Conservation (phyloP, 1,140 invertebrate genomes). For the Scaptomyza pallida region DNA sequence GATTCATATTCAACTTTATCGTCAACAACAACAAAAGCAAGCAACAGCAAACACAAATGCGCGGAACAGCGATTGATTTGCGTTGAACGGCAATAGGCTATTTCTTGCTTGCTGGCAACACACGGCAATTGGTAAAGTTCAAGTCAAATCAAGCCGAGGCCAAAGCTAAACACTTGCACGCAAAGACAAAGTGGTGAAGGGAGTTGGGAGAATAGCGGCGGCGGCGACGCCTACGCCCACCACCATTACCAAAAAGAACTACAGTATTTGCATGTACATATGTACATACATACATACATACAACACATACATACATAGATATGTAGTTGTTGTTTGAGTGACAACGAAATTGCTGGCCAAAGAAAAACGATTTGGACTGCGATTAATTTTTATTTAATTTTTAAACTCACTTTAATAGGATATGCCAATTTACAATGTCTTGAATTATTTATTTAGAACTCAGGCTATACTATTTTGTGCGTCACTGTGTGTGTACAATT, state of each 20-base stretch:
- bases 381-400: conserved; percentile 17
- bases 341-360: conserved; percentile 9
- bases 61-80: conserved; percentile 37
- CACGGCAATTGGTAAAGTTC: conserved; percentile 52
- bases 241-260: conserved; percentile 50
- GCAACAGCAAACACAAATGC: conserved; percentile 1
- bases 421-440: neutral
- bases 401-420: neutral
- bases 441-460: conserved; percentile 17
- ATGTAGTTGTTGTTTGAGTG: conserved; percentile 4
- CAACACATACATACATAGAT: conserved; percentile 5
- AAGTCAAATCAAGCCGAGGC: conserved; percentile 50
- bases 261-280: conserved; percentile 42
- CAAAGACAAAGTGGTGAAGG: conserved; percentile 16
- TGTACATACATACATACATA: conserved; percentile 21
- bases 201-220: conserved; percentile 44
- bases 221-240: conserved; percentile 58
- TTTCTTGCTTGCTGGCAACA: conserved; percentile 28
- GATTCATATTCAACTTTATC: conserved; percentile 59
- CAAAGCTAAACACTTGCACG: conserved; percentile 37
- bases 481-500: conserved; percentile 13
- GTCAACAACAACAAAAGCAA: conserved; percentile 13
- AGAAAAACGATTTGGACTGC: conserved; percentile 1
- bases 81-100: conserved; percentile 48
- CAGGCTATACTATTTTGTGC: neutral